These are phyloP conservation scores for Melanotaenia pygmaea DNA, from an alignment of 2,797 vertebrate species.

Conservation along the genomic window DNA sequence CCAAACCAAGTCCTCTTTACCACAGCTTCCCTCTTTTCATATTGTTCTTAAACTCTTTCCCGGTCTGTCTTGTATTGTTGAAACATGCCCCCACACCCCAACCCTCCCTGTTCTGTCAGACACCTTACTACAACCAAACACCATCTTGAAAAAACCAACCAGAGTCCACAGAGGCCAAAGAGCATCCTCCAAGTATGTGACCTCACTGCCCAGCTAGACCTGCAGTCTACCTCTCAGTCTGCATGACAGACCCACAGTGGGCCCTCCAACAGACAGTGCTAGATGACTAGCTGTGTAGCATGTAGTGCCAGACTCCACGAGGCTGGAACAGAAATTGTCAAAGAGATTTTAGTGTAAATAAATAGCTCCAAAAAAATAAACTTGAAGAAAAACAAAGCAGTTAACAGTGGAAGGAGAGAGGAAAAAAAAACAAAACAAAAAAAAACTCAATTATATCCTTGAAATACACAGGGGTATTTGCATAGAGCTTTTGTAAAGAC, in stretches of 20 bases:
- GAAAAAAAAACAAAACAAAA: constrained; percentile 21
- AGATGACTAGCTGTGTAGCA: constrained; percentile 90
- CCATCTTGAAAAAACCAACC: constrained; percentile 75
- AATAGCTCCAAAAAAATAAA: constrained; percentile 78
- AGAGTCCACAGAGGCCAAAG: constrained; percentile 99
- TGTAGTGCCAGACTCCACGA: constrained; percentile 92
- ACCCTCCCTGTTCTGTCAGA: constrained; percentile 55
- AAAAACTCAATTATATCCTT: constrained; percentile 85
- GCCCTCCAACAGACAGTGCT: constrained; percentile 91
- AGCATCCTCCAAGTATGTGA: constrained; percentile 99
- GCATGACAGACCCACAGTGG: constrained; percentile 91
- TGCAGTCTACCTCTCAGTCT: constrained; percentile 99
- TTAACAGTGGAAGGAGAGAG: constrained; percentile 56
- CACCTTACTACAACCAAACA: constrained; percentile 79
- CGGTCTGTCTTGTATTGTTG: constrained; percentile 65
- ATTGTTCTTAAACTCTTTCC: constrained; percentile 55
- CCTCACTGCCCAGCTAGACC: constrained; percentile 98
- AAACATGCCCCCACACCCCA: constrained; percentile 53
- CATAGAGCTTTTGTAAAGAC: constrained; percentile 90
- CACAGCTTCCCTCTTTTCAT: constrained; percentile 77
- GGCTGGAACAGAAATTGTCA: constrained; percentile 81
- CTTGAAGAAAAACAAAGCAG: constrained; percentile 88
- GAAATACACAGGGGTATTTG: constrained; percentile 94
- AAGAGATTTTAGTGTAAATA: constrained; percentile 85
- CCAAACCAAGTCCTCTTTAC: constrained; percentile 71